A percentile compares a stretch with the other conserved stretches of the same genome.
These are phyloP conservation scores for Actinia equina DNA, from an alignment of 64 coral and sea anemone genomes.

Conservation along the genomic window DNA sequence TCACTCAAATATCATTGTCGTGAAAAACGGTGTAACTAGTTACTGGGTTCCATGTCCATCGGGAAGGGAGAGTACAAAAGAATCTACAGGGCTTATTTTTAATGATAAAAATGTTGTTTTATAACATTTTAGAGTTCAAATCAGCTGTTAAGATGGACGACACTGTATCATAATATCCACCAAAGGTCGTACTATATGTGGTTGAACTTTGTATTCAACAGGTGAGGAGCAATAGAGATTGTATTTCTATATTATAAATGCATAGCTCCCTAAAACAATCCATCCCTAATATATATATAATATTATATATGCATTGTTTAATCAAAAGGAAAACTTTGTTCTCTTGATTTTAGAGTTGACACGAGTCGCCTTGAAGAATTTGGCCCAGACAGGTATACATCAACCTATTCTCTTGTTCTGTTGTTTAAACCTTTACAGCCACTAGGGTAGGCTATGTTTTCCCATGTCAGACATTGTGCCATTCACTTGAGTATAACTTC, in stretches of 20 bases:
- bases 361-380: slow-evolving; percentile 69
- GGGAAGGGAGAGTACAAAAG: no score
- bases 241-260: no score
- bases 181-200: slow-evolving; percentile 91
- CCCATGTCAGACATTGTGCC: no score
- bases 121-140: not conserved
- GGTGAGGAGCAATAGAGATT: slow-evolving; percentile 25
- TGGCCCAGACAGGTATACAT: slow-evolving; percentile 80
- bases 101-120: no score
- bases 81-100: no score
- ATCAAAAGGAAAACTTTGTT: not conserved
- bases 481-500: no score
- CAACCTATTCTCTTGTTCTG: not conserved
- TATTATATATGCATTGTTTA: not conserved
- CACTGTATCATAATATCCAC: not conserved
- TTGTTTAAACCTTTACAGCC: no score
- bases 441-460: no score
- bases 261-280: no score
- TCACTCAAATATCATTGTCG: no score
- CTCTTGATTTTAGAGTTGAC: slow-evolving; percentile 73
- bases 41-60: no score
- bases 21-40: no score
- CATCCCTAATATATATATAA: not conserved
- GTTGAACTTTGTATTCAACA: slow-evolving; percentile 96
- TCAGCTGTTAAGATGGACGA: not conserved